Evolutionary conservation across 2,113 vertebrate genomes (phyloP).

Genomic region (Romanogobio albipinnatus): DNA sequence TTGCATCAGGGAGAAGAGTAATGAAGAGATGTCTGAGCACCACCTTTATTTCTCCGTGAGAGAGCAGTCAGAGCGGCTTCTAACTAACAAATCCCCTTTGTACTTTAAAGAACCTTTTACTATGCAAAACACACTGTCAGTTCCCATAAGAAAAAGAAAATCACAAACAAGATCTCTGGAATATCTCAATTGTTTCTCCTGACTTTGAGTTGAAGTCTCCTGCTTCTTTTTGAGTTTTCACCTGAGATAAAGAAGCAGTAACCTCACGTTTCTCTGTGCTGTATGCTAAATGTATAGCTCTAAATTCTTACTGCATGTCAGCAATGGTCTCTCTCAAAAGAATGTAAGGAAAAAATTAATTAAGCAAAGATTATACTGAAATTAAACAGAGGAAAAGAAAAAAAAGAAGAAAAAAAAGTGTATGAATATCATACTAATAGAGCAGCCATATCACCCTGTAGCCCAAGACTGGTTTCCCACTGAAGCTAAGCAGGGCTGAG

Average conservation of each 20-base stretch:
- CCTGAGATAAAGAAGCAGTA: neutral
- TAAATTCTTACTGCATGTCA: neutral
- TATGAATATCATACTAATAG: neutral
- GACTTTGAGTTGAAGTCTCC: neutral
- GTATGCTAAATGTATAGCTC: neutral
- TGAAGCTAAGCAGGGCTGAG: too few relatives aligned
- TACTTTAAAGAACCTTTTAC: constrained; percentile 13
- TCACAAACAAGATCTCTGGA: constrained; percentile 13
- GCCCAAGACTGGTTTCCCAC: too few relatives aligned
- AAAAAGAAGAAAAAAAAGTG: neutral
- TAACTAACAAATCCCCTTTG: constrained; percentile 17
- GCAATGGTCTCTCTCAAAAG: neutral
- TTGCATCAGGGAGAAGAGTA: constrained; percentile 42
- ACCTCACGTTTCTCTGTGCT: neutral
- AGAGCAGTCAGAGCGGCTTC: constrained; percentile 15
- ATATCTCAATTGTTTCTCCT: constrained; percentile 24
- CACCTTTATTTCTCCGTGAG: constrained; percentile 33
- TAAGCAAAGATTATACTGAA: neutral
- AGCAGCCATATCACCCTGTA: too few relatives aligned
- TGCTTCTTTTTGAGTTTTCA: neutral
- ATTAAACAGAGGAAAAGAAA: neutral
- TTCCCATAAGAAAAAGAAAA: neutral
- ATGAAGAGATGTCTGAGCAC: constrained; percentile 33
- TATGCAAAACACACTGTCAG: constrained; percentile 34
- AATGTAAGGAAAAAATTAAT: neutral